A percentile compares a stretch with the other conserved stretches of the same genome.
These are phyloP conservation scores for Spilosoma lubricipeda DNA, from an alignment of 2,888 invertebrate species.

Conservation along the genomic window DNA sequence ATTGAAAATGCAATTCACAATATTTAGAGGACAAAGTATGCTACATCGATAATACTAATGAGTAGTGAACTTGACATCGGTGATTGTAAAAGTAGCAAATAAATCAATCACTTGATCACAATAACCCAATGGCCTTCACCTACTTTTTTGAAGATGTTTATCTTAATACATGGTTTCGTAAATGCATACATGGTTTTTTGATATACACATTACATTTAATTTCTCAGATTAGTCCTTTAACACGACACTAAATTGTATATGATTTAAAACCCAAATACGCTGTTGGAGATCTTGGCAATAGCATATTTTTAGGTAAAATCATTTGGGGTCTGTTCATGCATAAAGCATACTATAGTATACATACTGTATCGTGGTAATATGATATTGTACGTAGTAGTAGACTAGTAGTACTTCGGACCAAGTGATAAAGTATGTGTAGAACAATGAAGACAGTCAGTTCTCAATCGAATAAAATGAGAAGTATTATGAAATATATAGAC, in stretches of 20 bases:
- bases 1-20: constrained; percentile 1
- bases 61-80: constrained; percentile 33
- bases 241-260: background rate
- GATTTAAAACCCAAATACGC: background rate
- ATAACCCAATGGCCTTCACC: background rate
- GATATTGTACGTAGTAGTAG: no score
- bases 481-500: background rate
- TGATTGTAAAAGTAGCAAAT: constrained; percentile 18
- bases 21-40: constrained; percentile 22
- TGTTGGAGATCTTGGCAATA: background rate
- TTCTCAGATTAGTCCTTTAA: background rate
- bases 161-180: constrained; percentile 1
- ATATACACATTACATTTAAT: background rate
- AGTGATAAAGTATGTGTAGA: background rate
- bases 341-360: background rate
- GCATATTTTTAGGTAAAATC: background rate
- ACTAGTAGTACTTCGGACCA: background rate
- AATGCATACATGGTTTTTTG: background rate
- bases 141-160: background rate
- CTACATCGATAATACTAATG: constrained; percentile 38
- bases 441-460: background rate
- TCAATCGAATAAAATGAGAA: background rate
- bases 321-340: background rate
- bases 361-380: no score
- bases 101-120: constrained; percentile 27